A percentile compares a stretch with the other conserved stretches of the same genome.
Evolutionary conservation across 2,888 invertebrate species (phyloP).

Genomic region (Papilio demoleus): DNA sequence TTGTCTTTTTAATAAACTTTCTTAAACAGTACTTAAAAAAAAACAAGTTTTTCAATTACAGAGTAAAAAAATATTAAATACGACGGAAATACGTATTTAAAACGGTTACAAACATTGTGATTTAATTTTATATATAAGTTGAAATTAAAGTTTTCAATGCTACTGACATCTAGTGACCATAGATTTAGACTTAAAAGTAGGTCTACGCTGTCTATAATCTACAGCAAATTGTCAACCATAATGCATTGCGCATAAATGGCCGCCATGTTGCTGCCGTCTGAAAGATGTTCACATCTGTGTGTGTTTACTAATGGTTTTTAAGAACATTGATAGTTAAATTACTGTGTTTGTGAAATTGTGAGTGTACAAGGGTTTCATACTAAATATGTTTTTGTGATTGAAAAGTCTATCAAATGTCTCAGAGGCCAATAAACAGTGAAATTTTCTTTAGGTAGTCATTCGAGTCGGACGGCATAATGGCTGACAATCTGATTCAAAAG

Average conservation of each 20-base stretch:
- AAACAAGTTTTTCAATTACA: not conserved
- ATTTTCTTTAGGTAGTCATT: slow-evolving; percentile 84
- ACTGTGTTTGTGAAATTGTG: slow-evolving; percentile 82
- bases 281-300: slow-evolving; percentile 83
- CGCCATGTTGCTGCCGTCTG: slow-evolving; percentile 85
- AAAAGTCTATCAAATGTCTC: slow-evolving; percentile 82
- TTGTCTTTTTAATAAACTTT: too few species aligned
- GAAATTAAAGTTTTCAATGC: slow-evolving; percentile 30
- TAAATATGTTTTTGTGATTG: slow-evolving; percentile 75
- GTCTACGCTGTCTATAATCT: slow-evolving; percentile 76
- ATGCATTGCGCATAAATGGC: slow-evolving; percentile 85
- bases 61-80: not conserved
- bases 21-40: too few species aligned
- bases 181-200: slow-evolving; percentile 50
- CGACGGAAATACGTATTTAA: not conserved
- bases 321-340: slow-evolving; percentile 78
- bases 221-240: slow-evolving; percentile 83
- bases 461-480: slow-evolving; percentile 85
- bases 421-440: slow-evolving; percentile 83
- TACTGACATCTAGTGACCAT: slow-evolving; percentile 59
- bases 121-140: not conserved
- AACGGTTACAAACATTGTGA: not conserved
- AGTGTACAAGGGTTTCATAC: slow-evolving; percentile 82
- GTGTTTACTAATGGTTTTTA: slow-evolving; percentile 84
- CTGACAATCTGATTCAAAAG: slow-evolving; percentile 86